A percentile compares a stretch with the other conserved stretches of the same genome.
Evolutionary conservation across 2,113 vertebrate species (phyloP).

Genomic region (Hippocampus guttulatus): DNA sequence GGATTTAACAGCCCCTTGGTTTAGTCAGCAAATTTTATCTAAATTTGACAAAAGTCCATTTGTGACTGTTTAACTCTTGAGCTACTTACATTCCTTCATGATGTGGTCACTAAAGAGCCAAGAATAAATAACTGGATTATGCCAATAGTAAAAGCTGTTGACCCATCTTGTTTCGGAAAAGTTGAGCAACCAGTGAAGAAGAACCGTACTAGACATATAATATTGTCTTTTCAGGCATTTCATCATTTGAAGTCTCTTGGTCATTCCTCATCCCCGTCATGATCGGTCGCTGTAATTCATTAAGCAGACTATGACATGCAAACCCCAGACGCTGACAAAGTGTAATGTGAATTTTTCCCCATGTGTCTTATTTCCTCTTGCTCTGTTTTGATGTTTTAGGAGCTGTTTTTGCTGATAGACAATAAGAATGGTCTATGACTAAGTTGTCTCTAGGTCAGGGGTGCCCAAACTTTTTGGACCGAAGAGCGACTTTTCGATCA

Average conservation of each 20-base stretch:
- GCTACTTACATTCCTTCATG: neutral
- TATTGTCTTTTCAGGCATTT: neutral
- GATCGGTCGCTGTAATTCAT: neutral
- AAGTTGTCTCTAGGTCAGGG: slow-evolving; percentile 16
- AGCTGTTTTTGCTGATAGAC: neutral
- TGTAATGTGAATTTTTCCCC: slow-evolving; percentile 4
- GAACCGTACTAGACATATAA: neutral
- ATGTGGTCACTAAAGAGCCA: neutral
- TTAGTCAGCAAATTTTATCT: slow-evolving; percentile 1
- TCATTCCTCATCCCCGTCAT: neutral
- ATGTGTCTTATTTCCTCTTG: slow-evolving; percentile 4
- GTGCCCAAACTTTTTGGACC: too few species aligned
- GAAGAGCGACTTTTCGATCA: too few species aligned
- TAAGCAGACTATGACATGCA: neutral
- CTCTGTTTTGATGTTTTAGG: slow-evolving; percentile 1
- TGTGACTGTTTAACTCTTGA: neutral
- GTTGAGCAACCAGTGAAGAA: neutral
- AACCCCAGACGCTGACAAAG: slow-evolving; percentile 8
- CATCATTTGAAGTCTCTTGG: neutral
- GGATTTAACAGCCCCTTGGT: neutral
- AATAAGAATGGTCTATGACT: slow-evolving; percentile 11
- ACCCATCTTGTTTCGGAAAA: slow-evolving; percentile 1
- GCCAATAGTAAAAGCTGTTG: neutral
- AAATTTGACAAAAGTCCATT: neutral
- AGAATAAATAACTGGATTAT: neutral